Evolutionary conservation across 2,113 vertebrate genomes (phyloP), one percentile per base, ranked within the genome.

Genomic region (Gavialis gangeticus): DNA sequence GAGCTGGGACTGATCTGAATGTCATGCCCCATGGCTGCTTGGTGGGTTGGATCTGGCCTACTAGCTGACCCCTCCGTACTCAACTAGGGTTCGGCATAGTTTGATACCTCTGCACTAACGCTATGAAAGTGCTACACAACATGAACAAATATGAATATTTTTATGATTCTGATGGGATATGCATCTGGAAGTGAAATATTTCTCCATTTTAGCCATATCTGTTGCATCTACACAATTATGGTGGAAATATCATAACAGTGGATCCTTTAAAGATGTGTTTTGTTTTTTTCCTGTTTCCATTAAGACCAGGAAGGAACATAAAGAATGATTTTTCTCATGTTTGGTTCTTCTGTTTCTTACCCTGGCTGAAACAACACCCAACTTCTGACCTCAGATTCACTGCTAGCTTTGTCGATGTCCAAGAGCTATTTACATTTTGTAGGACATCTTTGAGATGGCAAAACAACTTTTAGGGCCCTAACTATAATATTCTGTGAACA

Each of bases 181-280:
- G 8, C 46, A 46, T 46, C 46, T 46, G 46, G 46, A 46, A 46
- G 46, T 46, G 17, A 34, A 34, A 69, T 69, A 19, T 30, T 60
- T 80, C 15, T 60, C 13, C 13, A 75, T 3, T 75, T 12, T 14
- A 75, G 12, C 22, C 46, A 15, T 0, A 0, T 4, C 3, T 90
- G 80, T 56, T 79, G 12, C 54, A 91, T 15, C 5, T 25, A 27
- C 1, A n/a, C 1, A 64, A 1, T 4, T 56, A 54, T 58, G 4
- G 8, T 12, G 69, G 54, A 85, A 84, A 75, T 56, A 6, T 9
- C 71, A 4, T 25, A 8, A 21, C 16, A 67, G 24, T 46, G 75
- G 1, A 5, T 69, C n/a, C 2, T 21, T 0, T 6, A 55, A 10
- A 66, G 12, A 19, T 1, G 1, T 28, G 1, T 28, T 87, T 84